phyloP scores from a whole-genome alignment of 2,113 vertebrate species.

The Festucalex cinctus region DNA sequence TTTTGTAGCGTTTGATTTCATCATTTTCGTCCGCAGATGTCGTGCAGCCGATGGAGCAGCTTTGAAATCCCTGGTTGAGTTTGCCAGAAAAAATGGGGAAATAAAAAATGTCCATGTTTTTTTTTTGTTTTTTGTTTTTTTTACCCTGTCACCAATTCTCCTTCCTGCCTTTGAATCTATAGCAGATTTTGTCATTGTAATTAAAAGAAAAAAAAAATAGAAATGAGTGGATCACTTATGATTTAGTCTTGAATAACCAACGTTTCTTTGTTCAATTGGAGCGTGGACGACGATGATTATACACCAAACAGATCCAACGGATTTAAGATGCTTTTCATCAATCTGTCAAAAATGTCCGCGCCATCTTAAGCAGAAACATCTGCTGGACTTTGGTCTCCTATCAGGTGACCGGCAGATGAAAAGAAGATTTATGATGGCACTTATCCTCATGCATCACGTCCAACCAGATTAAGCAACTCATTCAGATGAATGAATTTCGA shows the following conservation, averaged over 20 bases:
- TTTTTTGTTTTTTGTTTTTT: neutral
- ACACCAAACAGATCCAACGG: neutral
- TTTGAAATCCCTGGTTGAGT: too few relatives aligned
- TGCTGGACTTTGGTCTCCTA: slow-evolving; percentile 40
- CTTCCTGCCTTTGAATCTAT: neutral
- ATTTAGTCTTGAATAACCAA: neutral
- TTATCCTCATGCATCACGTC: neutral
- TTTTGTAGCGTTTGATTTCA: too few relatives aligned
- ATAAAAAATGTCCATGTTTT: neutral
- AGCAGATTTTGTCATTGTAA: neutral
- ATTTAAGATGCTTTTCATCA: slow-evolving; percentile 5
- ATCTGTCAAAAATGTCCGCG: slow-evolving; percentile 8
- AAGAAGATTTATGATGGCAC: slow-evolving; percentile 16
- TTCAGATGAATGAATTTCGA: neutral
- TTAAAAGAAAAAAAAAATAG: neutral
- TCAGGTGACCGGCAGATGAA: slow-evolving; percentile 44
- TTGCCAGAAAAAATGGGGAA: neutral
- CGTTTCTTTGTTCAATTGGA: neutral
- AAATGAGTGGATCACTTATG: neutral
- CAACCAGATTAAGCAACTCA: neutral
- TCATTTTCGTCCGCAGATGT: too few relatives aligned
- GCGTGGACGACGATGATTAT: neutral
- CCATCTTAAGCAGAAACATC: slow-evolving; percentile 44
- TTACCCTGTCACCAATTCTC: neutral
- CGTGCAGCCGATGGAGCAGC: too few relatives aligned